Conservation (phyloP, 2,888 invertebrate genomes). For the Agriopis leucophaearia region DNA sequence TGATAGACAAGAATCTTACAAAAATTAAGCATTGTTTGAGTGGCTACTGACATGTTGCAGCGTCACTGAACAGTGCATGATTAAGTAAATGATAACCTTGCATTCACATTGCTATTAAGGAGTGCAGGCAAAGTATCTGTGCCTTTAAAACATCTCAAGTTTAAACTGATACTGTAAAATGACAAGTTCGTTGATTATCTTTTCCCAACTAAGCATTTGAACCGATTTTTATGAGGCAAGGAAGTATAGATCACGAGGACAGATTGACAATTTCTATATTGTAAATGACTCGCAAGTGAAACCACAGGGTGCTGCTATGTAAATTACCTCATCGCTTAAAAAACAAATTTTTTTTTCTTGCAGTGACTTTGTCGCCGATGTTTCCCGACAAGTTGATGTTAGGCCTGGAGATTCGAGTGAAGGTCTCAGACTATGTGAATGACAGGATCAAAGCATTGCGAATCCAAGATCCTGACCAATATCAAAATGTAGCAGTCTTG, state of each 20-base stretch:
- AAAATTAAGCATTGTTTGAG: no score
- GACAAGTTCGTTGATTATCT: neutral
- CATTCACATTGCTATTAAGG: no score
- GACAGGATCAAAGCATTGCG: slow-evolving; percentile 96
- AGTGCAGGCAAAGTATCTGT: no score
- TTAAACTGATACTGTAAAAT: no score
- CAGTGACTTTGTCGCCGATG: slow-evolving; percentile 95
- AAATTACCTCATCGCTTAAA: neutral
- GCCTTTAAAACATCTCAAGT: no score
- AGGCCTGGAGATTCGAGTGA: slow-evolving; percentile 99
- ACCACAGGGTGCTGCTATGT: neutral
- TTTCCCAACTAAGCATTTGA: neutral
- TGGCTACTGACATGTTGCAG: no score
- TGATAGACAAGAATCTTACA: no score
- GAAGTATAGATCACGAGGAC: neutral
- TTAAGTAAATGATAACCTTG: no score
- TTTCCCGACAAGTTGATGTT: slow-evolving; percentile 96
- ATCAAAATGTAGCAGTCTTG: slow-evolving; percentile 97
- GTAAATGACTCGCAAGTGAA: no score
- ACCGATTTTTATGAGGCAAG: neutral
- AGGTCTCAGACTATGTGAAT: slow-evolving; percentile 99
- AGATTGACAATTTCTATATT: neutral
- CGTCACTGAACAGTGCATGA: no score
- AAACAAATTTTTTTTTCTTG: slow-evolving; percentile 49
- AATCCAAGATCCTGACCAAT: slow-evolving; percentile 90